These are phyloP conservation scores for Galleria mellonella DNA, from an alignment of 1,140 invertebrate species.

Conservation along the genomic window DNA sequence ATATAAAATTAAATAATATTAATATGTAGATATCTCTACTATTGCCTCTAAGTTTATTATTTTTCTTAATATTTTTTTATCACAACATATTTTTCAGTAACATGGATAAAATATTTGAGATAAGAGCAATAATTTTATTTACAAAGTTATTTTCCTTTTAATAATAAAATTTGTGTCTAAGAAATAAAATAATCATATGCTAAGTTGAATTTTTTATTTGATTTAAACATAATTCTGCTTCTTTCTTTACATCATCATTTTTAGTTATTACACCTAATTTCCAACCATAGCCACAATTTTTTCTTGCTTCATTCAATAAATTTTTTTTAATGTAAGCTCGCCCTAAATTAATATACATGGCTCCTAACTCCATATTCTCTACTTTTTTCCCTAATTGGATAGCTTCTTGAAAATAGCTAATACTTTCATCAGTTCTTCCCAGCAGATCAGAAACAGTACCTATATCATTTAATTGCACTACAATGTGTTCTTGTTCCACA, in stretches of 20 bases:
- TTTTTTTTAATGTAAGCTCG: slow-evolving; percentile 84
- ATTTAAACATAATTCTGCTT: slow-evolving; percentile 82
- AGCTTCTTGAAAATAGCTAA: slow-evolving; percentile 82
- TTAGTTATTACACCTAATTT: slow-evolving; percentile 79
- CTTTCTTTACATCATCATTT: slow-evolving; percentile 77
- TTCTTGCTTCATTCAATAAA: slow-evolving; percentile 81
- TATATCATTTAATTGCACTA: slow-evolving; percentile 90
- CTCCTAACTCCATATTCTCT: slow-evolving; percentile 80
- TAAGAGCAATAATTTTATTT: slow-evolving; percentile 4
- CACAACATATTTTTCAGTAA: slow-evolving; percentile 2
- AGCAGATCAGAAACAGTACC: slow-evolving; percentile 82
- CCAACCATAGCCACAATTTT: slow-evolving; percentile 81
- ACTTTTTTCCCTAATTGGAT: slow-evolving; percentile 79
- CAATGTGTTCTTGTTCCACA: slow-evolving; percentile 80
- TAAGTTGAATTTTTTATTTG: slow-evolving; percentile 71
- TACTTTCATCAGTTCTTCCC: slow-evolving; percentile 81
- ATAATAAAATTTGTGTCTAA: not conserved
- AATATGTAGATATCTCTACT: not conserved
- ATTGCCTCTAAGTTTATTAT: not conserved
- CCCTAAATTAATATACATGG: slow-evolving; percentile 89
- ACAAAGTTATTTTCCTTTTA: slow-evolving; percentile 1
- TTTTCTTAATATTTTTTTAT: not conserved
- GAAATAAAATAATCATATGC: slow-evolving; percentile 29
- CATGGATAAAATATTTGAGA: not conserved
- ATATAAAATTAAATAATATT: slow-evolving; percentile 7